Evolutionary conservation across 2,888 invertebrate species (phyloP).

Genomic region (Notodonta dromedarius): DNA sequence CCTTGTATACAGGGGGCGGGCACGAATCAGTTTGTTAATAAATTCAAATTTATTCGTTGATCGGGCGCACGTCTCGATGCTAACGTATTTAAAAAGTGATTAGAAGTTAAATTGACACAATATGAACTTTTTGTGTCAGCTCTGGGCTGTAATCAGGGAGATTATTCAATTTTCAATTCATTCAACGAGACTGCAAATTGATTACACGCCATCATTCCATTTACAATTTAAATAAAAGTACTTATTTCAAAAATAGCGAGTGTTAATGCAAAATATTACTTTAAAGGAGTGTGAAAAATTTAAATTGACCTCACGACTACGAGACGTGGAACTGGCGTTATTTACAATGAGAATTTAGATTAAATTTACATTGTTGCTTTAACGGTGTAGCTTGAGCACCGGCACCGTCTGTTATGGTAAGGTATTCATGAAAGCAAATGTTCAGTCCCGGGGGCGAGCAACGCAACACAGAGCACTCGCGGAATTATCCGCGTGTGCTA

Average conservation of each 20-base stretch:
- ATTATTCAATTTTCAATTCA: constrained; percentile 76
- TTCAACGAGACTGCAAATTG: constrained; percentile 39
- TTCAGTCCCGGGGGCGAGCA: constrained; percentile 63
- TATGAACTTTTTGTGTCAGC: constrained; percentile 80
- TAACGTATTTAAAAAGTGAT: constrained; percentile 84
- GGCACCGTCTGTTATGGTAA: constrained; percentile 71
- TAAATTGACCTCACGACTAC: constrained; percentile 11
- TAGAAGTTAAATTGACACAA: constrained; percentile 84
- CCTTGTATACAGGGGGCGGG: constrained; percentile 70
- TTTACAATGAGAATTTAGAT: constrained; percentile 70
- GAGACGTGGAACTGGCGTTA: constrained; percentile 51
- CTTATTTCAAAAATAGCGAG: background rate
- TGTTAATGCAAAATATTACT: background rate
- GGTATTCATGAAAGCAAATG: constrained; percentile 80
- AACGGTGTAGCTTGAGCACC: constrained; percentile 53
- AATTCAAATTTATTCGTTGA: constrained; percentile 84
- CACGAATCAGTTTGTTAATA: constrained; percentile 75
- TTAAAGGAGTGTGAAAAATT: background rate
- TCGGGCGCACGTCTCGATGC: constrained; percentile 68
- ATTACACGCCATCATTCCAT: constrained; percentile 41
- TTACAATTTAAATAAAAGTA: constrained; percentile 21
- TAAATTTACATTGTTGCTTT: constrained; percentile 79
- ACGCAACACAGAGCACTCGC: constrained; percentile 48
- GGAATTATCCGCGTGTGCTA: constrained; percentile 62
- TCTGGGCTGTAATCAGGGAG: constrained; percentile 67